Base-by-base conservation (phyloP, 2,888 invertebrate genomes). In the Schizotus pectinicornis region DNA sequence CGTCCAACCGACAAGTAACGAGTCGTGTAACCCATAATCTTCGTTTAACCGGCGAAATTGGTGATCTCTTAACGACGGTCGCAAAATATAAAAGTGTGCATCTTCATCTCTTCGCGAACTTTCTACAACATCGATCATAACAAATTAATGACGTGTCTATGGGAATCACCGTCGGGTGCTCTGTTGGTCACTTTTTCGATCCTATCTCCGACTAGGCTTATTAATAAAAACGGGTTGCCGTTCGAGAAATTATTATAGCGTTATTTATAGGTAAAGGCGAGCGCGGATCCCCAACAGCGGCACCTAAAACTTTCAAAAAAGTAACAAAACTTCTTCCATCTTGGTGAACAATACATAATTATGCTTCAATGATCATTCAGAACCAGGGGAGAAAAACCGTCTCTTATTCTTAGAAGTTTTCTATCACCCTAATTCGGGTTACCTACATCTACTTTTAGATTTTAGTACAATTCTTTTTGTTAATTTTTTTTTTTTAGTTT, bases 191-290 rank as follows among this genome's bases (percentile, higher is more conserved):
- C 11, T 47, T 45, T 47, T 47, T 35, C 34, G 14, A 34, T 46
- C 13, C 9, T 46, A 47, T 47, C 47, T 34, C 5, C 36, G 8
- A 7, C 47, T 47, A 36, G 14, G 13, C 47, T 47, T 47, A 47
- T 47, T 47, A 47, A 47, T 47, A 47, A 47, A 47, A 47, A 47
- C 47, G 35, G 36, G 47, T 47, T 47, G 35, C 36, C 36, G 14
- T 13, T 36, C 9, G 14, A 36, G 47, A 47, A 47, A 47, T 47
- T 36, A 47, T 47, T 14, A n/a, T n/a, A 14, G 31, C 36, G 14
- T 47, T 47, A 36, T 47, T 47, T 47, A 35, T 47, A 36, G 13
- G 33, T n/a, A n/a, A n/a, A 22, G 22, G 22, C 22, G 22, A 22
- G 2, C 5, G 22, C 5, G 22, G 22, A 22, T 22, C 3, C 5